Base-by-base conservation (phyloP, 2,888 invertebrate species). In the Leptinotarsa haldemani region DNA sequence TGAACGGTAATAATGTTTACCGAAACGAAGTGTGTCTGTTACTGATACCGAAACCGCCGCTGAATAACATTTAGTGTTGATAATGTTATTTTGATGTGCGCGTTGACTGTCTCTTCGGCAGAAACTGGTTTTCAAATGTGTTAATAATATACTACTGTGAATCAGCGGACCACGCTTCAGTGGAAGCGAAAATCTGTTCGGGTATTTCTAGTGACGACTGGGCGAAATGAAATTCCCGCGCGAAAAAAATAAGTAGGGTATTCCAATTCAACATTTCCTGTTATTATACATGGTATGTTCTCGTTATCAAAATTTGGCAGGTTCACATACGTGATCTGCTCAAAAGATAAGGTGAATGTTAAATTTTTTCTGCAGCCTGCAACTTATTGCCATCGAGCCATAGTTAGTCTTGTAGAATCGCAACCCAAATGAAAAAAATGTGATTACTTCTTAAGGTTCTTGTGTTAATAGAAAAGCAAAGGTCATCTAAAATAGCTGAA, bases 171-270 rank as follows among this genome's bases (percentile, higher is more conserved):
- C 40, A 40, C 61, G 25, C 16, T 30, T n/a, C 16, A 25, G 25
- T 61, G 20, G 18, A 20, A 9, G 12, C 61, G 61, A 25, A 30
- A 61, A 25, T 61, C 16, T 16, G 16, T 16, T 7, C 30, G 40
- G 30, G 61, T 61, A 30, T 61, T 61, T 40, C 40, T 30, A 40
- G 61, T 61, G 61, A 61, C 61, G 40, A 61, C 16, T n/a, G 25
- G 61, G 15, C 16, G n/a, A 30, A 2, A n/a, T 61, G n/a, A 18
- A 61, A 61, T 30, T 61, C n/a, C 25, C 56, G 9, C 4, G 20
- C 4, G 4, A 20, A 22, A 22, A 20, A 22, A 1, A 22, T 56
- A 15, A 4, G 56, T 22, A 15, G 56, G 20, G 56, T 56, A 22
- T 56, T 56, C 56, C 56, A 7, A 52, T 1, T 52, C 5, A 18